Evolutionary conservation across 2,113 vertebrate species (phyloP), one percentile per base, ranked within the genome.

Genomic region (Australoheros scitulus): DNA sequence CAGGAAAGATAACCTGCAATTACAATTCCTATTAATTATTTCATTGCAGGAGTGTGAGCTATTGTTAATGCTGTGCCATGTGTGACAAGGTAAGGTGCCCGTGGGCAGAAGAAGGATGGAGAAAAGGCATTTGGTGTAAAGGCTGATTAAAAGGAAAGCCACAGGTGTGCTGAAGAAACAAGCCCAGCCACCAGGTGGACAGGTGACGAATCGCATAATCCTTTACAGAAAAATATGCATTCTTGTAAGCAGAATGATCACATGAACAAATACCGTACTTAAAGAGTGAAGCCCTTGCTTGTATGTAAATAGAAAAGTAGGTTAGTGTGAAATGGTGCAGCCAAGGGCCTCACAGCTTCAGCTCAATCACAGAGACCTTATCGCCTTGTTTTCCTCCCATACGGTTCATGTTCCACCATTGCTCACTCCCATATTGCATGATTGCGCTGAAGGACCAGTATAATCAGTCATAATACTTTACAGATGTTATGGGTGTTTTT

Each of bases 401-500:
- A 83, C 79, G 38, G 76, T 87, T 91, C 88, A 90, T 84, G 90
- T 87, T 90, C 83, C 83, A 41, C 88, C 74, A 78, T 85, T 41
- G 59, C 86, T 92, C 86, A 87, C 78, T 82, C 88, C 88, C 88
- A 91, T 90, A 87, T 72, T 88, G 88, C 90, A 92, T 92, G 92
- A 94, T 91, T 94, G 90, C 87, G 11, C 76, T 83, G 90, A 86
- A 91, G 84, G 86, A 92, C 87, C 83, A 80, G 87, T 79, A 92
- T 94, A 95, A 93, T 95, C 92, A 94, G 82, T 80, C 79, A 11
- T 95, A 94, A 94, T 94, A 85, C 68, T 89, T 94, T 92, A 88
- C 93, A 95, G 94, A 94, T 95, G 94, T 92, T 93, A 85, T 74
- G 90, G 83, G 81, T 92, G 89, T 91, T 91, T 91, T 93, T 91